Evolutionary conservation across 1,140 invertebrate species (phyloP).

Genomic region (Globodera ellingtonae): DNA sequence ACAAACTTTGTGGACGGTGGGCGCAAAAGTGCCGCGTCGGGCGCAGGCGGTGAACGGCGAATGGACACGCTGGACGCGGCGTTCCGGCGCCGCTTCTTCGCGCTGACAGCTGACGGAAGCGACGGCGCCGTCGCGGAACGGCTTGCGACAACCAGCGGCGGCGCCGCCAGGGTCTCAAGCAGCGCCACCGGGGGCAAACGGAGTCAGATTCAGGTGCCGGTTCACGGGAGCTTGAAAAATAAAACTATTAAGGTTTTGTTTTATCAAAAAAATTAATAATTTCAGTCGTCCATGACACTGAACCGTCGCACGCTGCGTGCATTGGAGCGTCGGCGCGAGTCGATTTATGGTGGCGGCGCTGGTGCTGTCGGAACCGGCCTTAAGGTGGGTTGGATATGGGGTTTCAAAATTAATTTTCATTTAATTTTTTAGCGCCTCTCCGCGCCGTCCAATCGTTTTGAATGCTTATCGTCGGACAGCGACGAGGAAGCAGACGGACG

Average conservation of each 20-base stretch:
- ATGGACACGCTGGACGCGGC: conserved; percentile 64
- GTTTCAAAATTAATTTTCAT: neutral
- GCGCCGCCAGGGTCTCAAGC: too few species aligned
- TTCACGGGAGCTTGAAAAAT: too few species aligned
- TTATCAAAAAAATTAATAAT: neutral
- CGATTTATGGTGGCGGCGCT: conserved; percentile 1
- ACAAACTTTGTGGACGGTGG: conserved; percentile 5
- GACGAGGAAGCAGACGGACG: neutral
- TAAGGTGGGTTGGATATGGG: neutral
- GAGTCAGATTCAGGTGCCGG: neutral
- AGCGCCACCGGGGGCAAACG: neutral
- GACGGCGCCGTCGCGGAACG: neutral
- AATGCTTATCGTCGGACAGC: neutral
- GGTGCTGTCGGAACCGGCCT: neutral
- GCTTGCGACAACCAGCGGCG: neutral
- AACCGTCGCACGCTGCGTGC: conserved; percentile 3
- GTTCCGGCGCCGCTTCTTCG: conserved; percentile 62
- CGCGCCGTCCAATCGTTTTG: neutral
- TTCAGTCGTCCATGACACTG: conserved; percentile 2
- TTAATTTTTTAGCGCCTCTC: neutral
- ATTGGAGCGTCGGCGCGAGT: conserved; percentile 7
- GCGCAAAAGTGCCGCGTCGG: neutral
- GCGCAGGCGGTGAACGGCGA: conserved; percentile 46
- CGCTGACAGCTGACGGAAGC: conserved; percentile 37
- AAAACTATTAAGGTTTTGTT: neutral